Evolutionary conservation across 1,140 invertebrate genomes (phyloP).

Genomic region (Drosophila mojavensis): DNA sequence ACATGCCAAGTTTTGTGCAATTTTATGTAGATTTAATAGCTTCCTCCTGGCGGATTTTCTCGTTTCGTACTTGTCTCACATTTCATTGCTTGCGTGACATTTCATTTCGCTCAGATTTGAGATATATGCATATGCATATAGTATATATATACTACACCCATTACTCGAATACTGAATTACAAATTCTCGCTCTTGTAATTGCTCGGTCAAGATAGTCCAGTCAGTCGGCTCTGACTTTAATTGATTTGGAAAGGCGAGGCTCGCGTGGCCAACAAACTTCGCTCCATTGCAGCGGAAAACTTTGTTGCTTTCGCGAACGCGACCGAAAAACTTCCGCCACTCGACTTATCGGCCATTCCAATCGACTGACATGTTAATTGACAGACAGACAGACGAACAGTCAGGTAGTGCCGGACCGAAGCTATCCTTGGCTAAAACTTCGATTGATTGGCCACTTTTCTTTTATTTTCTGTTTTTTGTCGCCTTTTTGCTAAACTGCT

Average conservation of each 20-base stretch:
- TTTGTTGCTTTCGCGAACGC: constrained; percentile 54
- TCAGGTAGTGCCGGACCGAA: neutral
- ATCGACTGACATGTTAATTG: constrained; percentile 76
- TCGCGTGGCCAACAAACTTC: constrained; percentile 20
- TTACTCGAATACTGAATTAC: constrained; percentile 18
- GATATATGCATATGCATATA: constrained; percentile 18
- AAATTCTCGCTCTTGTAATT: constrained; percentile 49
- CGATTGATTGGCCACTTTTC: constrained; percentile 15
- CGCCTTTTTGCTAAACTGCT: constrained; percentile 15
- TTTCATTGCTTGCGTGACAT: constrained; percentile 79
- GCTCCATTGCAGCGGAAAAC: neutral
- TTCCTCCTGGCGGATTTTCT: constrained; percentile 55
- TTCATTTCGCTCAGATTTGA: constrained; percentile 70
- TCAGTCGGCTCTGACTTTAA: constrained; percentile 21
- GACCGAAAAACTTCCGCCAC: constrained; percentile 74
- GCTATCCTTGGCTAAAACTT: neutral
- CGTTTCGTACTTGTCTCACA: constrained; percentile 60
- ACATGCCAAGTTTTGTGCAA: constrained; percentile 78
- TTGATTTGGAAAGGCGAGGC: constrained; percentile 45
- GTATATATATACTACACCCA: too few species aligned
- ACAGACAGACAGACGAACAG: constrained; percentile 28
- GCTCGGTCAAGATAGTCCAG: constrained; percentile 49
- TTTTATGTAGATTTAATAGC: constrained; percentile 83
- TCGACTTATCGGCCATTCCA: constrained; percentile 54
- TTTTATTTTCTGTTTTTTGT: neutral